Conservation (phyloP, 1,140 invertebrate genomes). For the Drosophila jambulina region DNA sequence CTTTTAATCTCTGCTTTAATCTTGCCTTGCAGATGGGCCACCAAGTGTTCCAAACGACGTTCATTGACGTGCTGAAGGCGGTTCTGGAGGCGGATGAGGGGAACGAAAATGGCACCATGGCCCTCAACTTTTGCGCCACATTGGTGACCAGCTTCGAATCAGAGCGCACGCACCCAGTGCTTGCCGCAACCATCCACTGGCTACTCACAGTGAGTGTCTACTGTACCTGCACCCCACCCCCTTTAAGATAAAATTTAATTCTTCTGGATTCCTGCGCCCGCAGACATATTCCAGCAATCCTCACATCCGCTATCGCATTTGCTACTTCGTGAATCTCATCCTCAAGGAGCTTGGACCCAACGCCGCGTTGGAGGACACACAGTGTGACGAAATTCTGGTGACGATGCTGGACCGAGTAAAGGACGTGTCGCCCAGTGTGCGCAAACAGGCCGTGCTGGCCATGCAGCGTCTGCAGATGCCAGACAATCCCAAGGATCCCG, state of each 20-base stretch:
- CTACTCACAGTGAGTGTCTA: slow-evolving; percentile 83
- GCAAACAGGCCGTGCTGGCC: slow-evolving; percentile 92
- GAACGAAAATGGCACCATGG: slow-evolving; percentile 88
- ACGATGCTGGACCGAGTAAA: slow-evolving; percentile 89
- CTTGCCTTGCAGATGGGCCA: slow-evolving; percentile 85
- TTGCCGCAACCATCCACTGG: slow-evolving; percentile 86
- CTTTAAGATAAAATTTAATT: neutral
- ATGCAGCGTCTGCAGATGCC: slow-evolving; percentile 93
- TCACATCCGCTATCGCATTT: slow-evolving; percentile 90
- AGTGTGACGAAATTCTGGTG: slow-evolving; percentile 90
- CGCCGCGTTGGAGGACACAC: slow-evolving; percentile 91
- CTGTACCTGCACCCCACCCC: slow-evolving; percentile 42
- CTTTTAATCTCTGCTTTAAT: neutral
- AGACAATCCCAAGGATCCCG: slow-evolving; percentile 90
- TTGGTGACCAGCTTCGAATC: slow-evolving; percentile 87
- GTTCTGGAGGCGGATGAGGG: slow-evolving; percentile 87
- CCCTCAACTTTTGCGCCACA: slow-evolving; percentile 88
- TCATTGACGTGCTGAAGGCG: slow-evolving; percentile 86
- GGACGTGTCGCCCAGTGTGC: slow-evolving; percentile 87
- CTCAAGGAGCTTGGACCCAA: slow-evolving; percentile 90
- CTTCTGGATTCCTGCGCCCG: neutral
- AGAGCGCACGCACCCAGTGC: slow-evolving; percentile 86
- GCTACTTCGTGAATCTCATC: slow-evolving; percentile 91
- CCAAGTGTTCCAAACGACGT: slow-evolving; percentile 86
- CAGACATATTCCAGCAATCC: slow-evolving; percentile 73